Base-by-base conservation (phyloP, 2,888 invertebrate species). In the Ceratothoa steindachneri region DNA sequence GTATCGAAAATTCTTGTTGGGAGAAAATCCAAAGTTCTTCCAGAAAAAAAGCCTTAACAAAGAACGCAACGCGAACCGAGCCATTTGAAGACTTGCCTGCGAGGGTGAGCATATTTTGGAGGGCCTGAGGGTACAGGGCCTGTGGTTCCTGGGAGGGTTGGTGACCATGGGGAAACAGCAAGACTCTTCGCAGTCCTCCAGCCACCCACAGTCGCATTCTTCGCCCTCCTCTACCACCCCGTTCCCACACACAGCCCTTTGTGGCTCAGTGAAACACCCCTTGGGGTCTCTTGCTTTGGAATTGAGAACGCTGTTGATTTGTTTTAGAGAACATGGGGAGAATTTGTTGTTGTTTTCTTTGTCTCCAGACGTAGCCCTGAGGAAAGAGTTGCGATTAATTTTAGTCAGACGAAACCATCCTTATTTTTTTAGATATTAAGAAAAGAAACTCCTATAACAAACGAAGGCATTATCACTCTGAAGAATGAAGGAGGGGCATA, bases 131-230 rank as follows among this genome's bases (percentile, higher is more conserved):
- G 90, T 91, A 85, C 97, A 97, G 0, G 95, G 95, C 69, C 90
- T 90, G 85, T 94, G 93, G 78, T 89, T 89, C 9, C 87, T 83
- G 68, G 91, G 90, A 3, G 93, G 90, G 81, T 92, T 89, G 52
- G 91, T 89, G 65, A 92, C 89, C 87, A 95, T 94, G 41, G 96
- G 95, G 82, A 91, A 92, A 84, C 98, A 99, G 84, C 98, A 98
- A 66, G 89, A 88, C 84, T 95, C 96, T 73, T 91, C 89, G 85
- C 98, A 98, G 84, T 97, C 97, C 82, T 95, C 93, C 82, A 94
- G 94, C 95, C 95, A 97, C 73, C 99, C 99, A 85, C 98, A 99
- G 86, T 99, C 99, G 85, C 99, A 99, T 85, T 98, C 92, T 86
- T 99, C 99, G 22, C 93, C 96, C 66, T 91, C 91, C 84, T 99